Base-by-base conservation (phyloP, 2,797 vertebrate genomes). In the Heteromormyrus szaboi region DNA sequence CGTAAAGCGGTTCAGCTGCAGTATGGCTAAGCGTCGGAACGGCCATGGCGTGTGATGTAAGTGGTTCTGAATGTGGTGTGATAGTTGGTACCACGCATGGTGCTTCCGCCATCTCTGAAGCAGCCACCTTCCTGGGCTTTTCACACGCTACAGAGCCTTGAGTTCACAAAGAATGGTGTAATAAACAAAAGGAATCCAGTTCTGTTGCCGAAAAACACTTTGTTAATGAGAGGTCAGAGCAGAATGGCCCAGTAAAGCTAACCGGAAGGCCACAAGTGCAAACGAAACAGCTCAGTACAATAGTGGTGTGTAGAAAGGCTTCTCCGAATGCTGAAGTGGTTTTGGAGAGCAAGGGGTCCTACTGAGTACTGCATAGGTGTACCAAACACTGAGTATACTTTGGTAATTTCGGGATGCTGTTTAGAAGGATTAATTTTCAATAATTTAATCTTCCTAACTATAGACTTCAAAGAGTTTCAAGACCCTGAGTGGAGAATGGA, bases 391-490 rank as follows among this genome's bases (percentile, higher is more conserved):
- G 25, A 79, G 33, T 79, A 44, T 44, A 44, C 37, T 44, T 79
- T 41, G 51, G 85, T 56, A 56, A 86, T 54, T 54, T 54, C 17
- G 29, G 48, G 84, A 53, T 33, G n/a, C n/a, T 33, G 51, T 86
- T 29, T 37, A 54, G 50, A 25, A 54, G 51, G 37, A 54, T 29
- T 3, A 12, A 50, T 84, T 84, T 50, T 50, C 81, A 25, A 25
- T 19, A 84, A 84, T 11, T 84, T 9, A 2, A 46, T 84, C 41
- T 14, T 84, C 41, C 81, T 84, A 46, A 50, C 50, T 19, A 29
- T 14, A 85, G 25, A 65, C 11, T 84, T 88, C 88, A 84, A 88
- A 56, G 88, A 44, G 11, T 83, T 51, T 85, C 41, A 50, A 85
- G 54, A 5, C 29, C 14, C 41, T 85, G 33, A 88, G 62, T 85